Evolutionary conservation across 2,888 invertebrate species (phyloP).

Genomic region (Phorcus lineatus): DNA sequence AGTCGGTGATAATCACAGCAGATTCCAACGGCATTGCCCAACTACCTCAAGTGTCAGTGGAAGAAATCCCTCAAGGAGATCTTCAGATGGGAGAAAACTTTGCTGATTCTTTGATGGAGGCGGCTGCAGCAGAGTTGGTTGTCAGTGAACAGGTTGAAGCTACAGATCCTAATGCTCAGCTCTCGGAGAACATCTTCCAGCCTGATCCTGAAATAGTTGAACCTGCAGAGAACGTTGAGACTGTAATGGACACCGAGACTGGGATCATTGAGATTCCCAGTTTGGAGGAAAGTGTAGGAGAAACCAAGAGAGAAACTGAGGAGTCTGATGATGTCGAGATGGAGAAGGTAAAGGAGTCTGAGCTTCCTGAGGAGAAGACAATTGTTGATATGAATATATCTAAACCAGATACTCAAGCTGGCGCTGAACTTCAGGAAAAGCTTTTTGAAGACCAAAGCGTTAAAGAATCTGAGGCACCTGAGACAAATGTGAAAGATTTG

Average conservation of each 20-base stretch:
- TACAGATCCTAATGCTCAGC: background rate
- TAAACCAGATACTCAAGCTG: background rate
- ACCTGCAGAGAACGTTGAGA: too few species aligned
- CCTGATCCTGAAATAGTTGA: background rate
- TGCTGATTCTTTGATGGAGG: conserved; percentile 20
- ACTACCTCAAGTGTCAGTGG: background rate
- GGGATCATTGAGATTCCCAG: background rate
- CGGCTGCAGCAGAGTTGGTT: background rate
- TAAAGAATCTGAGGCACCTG: background rate
- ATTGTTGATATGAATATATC: too few species aligned
- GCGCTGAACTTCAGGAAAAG: conserved; percentile 7
- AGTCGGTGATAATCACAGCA: background rate
- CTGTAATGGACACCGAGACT: background rate
- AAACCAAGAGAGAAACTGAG: background rate
- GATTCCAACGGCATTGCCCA: background rate
- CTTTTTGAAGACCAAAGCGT: background rate
- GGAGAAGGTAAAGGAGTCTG: too few species aligned
- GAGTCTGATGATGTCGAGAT: background rate
- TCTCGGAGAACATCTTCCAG: background rate
- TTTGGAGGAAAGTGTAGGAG: background rate
- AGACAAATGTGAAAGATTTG: background rate
- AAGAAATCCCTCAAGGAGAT: background rate
- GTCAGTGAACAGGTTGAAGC: background rate
- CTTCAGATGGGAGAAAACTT: background rate
- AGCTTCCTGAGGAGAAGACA: too few species aligned